Conservation (phyloP, 2,797 vertebrate genomes). For the Enteromius viviparus region DNA sequence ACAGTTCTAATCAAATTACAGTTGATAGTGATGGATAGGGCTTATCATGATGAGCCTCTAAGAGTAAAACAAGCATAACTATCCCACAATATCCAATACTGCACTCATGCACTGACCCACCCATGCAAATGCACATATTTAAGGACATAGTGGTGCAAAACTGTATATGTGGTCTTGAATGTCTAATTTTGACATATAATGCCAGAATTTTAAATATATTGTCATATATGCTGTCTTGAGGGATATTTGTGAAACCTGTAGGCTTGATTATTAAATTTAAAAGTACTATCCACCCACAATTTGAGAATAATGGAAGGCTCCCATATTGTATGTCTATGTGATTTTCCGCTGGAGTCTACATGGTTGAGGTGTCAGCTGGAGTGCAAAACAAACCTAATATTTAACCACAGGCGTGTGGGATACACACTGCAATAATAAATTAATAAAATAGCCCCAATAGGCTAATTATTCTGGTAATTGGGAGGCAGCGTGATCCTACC, state of each 20-base stretch:
- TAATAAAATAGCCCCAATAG: not conserved
- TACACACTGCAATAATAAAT: conserved; percentile 7
- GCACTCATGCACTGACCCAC: not conserved
- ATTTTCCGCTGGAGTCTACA: not conserved
- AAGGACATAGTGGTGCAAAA: not conserved
- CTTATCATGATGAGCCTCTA: conserved; percentile 26
- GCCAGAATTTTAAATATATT: not conserved
- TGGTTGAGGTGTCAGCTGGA: not conserved
- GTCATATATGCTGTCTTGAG: not conserved
- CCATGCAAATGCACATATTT: not conserved
- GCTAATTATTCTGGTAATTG: not conserved
- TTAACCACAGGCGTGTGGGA: not conserved
- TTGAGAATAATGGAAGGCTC: not conserved
- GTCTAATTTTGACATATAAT: not conserved
- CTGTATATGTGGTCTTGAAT: not conserved
- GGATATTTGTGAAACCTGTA: not conserved
- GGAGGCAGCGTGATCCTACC: conserved; percentile 78
- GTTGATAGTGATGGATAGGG: conserved; percentile 60
- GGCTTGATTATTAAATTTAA: not conserved
- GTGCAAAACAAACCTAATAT: not conserved
- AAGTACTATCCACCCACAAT: not conserved
- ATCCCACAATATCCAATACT: conserved; percentile 18
- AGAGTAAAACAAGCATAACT: conserved; percentile 27
- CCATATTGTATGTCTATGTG: not conserved
- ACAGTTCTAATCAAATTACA: conserved; percentile 49